Conservation (phyloP, 2,797 vertebrate genomes). For the Siniperca obscura region DNA sequence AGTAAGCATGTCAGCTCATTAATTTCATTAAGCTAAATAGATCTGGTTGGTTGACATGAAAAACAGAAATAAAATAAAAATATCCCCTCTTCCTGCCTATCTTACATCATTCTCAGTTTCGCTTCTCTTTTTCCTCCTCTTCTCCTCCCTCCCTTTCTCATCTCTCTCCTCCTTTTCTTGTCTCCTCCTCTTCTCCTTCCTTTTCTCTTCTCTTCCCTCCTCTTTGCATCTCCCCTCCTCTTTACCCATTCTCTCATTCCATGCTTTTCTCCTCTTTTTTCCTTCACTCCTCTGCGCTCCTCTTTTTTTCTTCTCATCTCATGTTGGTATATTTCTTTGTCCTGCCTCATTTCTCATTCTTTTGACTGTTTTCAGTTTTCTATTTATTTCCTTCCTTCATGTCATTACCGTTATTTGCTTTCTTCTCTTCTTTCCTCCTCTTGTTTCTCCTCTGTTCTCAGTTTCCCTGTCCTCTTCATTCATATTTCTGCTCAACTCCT, state of each 20-base stretch:
- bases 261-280: background rate
- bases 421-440: no score
- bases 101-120: background rate
- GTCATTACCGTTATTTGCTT: background rate
- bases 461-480: background rate
- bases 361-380: background rate
- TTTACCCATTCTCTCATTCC: no score
- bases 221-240: no score
- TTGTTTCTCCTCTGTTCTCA: background rate
- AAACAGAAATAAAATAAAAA: background rate
- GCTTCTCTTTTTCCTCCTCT: background rate
- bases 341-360: background rate
- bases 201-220: background rate
- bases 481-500: background rate
- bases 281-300: no score
- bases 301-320: background rate
- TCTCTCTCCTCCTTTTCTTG: background rate
- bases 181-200: background rate
- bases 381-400: background rate
- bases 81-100: no score
- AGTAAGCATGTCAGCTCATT: background rate
- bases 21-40: background rate
- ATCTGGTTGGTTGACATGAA: no score
- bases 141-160: accelerated
- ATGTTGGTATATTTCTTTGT: background rate